Base-by-base conservation (phyloP, 2,797 vertebrate species). In the Gallinago stenura region DNA sequence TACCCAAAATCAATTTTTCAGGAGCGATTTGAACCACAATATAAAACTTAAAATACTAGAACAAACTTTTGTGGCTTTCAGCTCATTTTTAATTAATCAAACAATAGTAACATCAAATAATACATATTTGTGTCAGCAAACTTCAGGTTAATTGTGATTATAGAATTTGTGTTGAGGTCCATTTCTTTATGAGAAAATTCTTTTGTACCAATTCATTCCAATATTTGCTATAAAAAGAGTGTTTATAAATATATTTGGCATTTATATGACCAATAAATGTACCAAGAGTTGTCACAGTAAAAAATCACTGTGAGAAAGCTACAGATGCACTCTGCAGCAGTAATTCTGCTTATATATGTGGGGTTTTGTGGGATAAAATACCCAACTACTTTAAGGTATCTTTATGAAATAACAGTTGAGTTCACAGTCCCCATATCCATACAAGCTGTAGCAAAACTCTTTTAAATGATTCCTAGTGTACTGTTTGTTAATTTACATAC, bases 41-140 rank as follows among this genome's bases (percentile, higher is more conserved):
- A 61, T 80, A 84, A 79, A 89, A 87, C 15, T 51, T 45, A 21
- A 10, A 89, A 43, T 7, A 84, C 13, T 13, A 91, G 17, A 85
- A 75, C n/a, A 83, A 88, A 69, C 8, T 46, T 81, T 2, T 77
- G 26, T 61, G 62, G 4, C 7, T 85, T 89, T 89, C 39, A 62
- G n/a, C 8, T 84, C 2, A 79, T 79, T 79, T 94, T 75, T 51
- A 80, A 70, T 14, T 65, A 39, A 76, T 53, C 8, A 46, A 53
- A 66, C 4, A 85, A 50, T 9, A 61, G 9, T 48, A 72, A 39
- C 19, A 33, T 43, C 13, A 65, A 57, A 6, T 8, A 76, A 71
- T 53, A 13, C 31, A 1, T 9, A 26, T 68, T 41, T 71, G 9
- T 33, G n/a, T 15, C 16, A 66, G 10, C 5, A 73, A 71, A 68